A percentile compares a stretch with the other conserved stretches of the same genome.
phyloP scores from a whole-genome alignment of 1,140 invertebrate species.

The Ceratitis capitata region DNA sequence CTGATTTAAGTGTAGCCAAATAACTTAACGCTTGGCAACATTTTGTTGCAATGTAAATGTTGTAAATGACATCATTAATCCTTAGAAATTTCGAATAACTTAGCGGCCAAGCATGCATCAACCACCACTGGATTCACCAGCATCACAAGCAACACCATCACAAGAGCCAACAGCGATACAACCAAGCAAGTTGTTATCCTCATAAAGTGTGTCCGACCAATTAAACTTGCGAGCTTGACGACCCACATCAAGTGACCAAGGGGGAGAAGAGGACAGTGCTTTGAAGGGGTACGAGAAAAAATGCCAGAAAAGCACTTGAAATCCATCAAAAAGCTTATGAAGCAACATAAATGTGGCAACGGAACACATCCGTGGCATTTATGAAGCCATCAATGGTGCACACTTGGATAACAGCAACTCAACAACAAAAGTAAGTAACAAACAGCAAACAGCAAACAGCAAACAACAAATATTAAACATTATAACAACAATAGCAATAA shows the following conservation, averaged over 20 bases:
- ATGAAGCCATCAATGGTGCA: conserved; percentile 64
- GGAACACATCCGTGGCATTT: conserved; percentile 48
- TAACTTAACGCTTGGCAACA: not conserved
- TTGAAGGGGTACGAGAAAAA: not conserved
- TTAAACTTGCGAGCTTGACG: conserved; percentile 15
- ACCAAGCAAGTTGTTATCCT: conserved; percentile 1
- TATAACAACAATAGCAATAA: not conserved
- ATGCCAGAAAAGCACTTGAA: not conserved
- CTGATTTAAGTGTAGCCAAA: not conserved
- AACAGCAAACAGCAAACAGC: not conserved
- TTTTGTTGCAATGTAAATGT: conserved; percentile 24
- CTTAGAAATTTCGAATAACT: conserved; percentile 6
- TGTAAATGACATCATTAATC: conserved; percentile 28
- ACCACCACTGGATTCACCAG: too few species aligned
- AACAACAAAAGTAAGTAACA: not conserved
- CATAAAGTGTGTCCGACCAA: conserved; percentile 36
- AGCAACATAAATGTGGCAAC: conserved; percentile 28
- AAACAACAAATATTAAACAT: not conserved
- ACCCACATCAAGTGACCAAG: not conserved
- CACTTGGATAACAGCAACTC: conserved; percentile 49
- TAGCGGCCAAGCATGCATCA: not conserved
- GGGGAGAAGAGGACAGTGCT: too few species aligned
- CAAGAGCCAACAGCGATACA: too few species aligned
- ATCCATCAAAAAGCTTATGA: conserved; percentile 34
- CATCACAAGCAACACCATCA: too few species aligned